A percentile compares a stretch with the other conserved stretches of the same genome.
phyloP scores from a whole-genome alignment of 2,797 vertebrate species.

The Tangara arthus region DNA sequence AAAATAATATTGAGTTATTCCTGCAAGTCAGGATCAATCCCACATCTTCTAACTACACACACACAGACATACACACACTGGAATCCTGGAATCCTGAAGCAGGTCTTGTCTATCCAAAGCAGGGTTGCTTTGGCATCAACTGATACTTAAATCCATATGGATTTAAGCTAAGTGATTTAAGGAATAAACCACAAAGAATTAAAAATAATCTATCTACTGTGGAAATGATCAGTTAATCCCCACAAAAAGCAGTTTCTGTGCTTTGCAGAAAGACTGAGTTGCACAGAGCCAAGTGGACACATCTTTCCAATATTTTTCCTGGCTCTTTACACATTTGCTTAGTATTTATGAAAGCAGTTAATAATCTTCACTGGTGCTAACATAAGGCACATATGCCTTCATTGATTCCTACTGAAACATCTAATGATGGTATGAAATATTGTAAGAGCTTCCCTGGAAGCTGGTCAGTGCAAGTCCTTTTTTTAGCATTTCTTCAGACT shows the following conservation, averaged over 20 bases:
- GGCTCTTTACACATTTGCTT: neutral
- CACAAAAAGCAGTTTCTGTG: neutral
- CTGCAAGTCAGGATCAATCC: neutral
- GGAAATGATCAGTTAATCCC: neutral
- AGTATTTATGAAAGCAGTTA: neutral
- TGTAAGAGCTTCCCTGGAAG: neutral
- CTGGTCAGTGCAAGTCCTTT: neutral
- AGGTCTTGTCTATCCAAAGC: neutral
- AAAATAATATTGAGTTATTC: neutral
- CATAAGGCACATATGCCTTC: neutral
- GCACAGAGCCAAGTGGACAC: neutral
- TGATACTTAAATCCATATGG: neutral
- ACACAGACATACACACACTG: too few relatives aligned
- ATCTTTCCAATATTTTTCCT: slow-evolving; percentile 30
- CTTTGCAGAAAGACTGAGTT: neutral
- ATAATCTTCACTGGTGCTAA: neutral
- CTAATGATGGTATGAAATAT: neutral
- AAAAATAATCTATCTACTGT: neutral
- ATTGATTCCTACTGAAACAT: neutral
- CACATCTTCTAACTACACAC: neutral
- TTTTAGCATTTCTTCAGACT: neutral
- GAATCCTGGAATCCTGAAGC: neutral
- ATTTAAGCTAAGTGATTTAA: neutral
- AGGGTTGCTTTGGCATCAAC: neutral
- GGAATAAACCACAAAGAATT: neutral